Percentiles rank a stretch among this genome's conserved stretches.
These are phyloP conservation scores for Aquatica leii DNA, from an alignment of 2,888 invertebrate genomes.

Conservation along the genomic window DNA sequence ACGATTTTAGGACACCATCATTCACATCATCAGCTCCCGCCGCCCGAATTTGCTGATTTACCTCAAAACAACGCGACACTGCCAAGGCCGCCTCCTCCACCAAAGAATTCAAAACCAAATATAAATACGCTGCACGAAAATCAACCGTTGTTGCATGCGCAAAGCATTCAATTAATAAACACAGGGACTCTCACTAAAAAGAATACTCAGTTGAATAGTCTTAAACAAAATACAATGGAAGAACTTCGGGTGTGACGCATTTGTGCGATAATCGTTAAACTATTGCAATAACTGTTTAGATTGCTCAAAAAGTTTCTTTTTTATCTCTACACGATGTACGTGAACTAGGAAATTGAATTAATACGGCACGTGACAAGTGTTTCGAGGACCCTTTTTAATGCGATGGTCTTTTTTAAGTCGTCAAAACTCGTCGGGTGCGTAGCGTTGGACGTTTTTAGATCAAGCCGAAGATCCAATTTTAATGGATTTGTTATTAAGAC, in stretches of 20 bases:
- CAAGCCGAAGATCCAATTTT: background rate
- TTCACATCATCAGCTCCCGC: conserved; percentile 80
- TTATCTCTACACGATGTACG: conserved; percentile 30
- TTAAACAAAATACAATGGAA: conserved; percentile 74
- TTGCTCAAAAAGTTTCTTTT: conserved; percentile 42
- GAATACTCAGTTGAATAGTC: conserved; percentile 72
- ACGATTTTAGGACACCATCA: conserved; percentile 79
- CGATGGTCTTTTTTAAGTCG: conserved; percentile 1
- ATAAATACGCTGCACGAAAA: conserved; percentile 65
- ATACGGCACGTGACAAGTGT: conserved; percentile 9
- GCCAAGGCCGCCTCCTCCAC: conserved; percentile 76
- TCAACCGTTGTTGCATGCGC: conserved; percentile 74
- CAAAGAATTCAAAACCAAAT: conserved; percentile 68
- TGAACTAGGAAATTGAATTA: conserved; percentile 26
- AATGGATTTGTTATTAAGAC: background rate
- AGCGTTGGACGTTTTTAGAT: background rate
- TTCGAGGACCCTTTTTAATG: conserved; percentile 1
- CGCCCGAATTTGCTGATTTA: conserved; percentile 85
- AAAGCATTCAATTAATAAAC: conserved; percentile 81
- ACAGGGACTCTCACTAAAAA: conserved; percentile 81
- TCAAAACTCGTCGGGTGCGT: background rate
- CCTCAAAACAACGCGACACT: conserved; percentile 74
- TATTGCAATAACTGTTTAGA: conserved; percentile 41
- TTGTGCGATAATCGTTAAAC: conserved; percentile 32
- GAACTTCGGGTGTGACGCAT: conserved; percentile 84